Evolutionary conservation across 2,888 invertebrate genomes (phyloP), one percentile per base, ranked within the genome.

Genomic region (Agapetus fuscipes): DNA sequence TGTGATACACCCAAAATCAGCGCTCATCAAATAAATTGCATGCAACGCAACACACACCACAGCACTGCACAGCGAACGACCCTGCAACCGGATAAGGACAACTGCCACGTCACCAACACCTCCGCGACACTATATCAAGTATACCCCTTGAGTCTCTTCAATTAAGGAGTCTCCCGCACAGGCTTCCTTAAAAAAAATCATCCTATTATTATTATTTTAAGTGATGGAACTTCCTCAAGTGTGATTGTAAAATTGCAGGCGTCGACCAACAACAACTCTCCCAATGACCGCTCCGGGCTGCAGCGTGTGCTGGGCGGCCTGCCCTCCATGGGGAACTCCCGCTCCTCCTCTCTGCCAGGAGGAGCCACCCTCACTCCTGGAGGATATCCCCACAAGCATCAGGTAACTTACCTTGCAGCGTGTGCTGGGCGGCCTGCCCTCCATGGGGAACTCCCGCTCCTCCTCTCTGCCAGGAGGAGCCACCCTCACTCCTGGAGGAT

Each of bases 281-380:
- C 24, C 13, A 42, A 31, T 17, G 43, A 43, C 27, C 36, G 44
- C 14, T 29, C 39, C n/a, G 40, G 40, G 7, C 40, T 48, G 2
- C 48, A 48, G 31, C 32, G 48, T 17, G 45, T 48, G 17, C 13
- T 48, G 30, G 48, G 48, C 9, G 39, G 40, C 9, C 24, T 48
- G 24, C 57, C 49, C 60, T 58, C 39, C 56, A 57, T 52, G 57
- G 58, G 26, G 43, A 5, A 45, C 53, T n/a, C 61, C 62, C 62
- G 68, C 37, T 57, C 65, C 0, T 55, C 68, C 41, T 72, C 71
- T 50, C 57, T 76, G 50, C 76, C 76, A 3, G 75, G 76, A 26
- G 76, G 76, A 17, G 75, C 76, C 46, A 77, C 76, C 13, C 64
- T 77, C 45, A 76, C 76, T 0, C 68, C 74, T 1, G 76, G 76